Percentiles rank a stretch among this genome's conserved stretches.
These are phyloP conservation scores for Barnardius zonarius DNA, from an alignment of 2,113 vertebrate genomes.

Conservation along the genomic window DNA sequence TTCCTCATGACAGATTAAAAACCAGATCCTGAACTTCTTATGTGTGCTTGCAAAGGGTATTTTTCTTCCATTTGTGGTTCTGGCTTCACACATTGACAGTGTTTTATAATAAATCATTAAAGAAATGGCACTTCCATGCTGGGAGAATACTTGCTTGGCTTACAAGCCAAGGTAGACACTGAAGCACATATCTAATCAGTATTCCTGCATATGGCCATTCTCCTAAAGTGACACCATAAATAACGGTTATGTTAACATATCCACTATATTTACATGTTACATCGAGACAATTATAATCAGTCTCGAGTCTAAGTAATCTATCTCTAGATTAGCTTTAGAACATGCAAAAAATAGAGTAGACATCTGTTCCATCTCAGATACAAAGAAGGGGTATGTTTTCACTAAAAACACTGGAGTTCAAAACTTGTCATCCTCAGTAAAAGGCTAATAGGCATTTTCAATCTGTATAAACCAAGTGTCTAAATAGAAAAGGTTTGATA, in stretches of 20 bases:
- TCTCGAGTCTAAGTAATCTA: neutral
- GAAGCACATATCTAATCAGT: neutral
- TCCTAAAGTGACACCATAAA: neutral
- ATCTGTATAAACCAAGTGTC: neutral
- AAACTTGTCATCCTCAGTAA: neutral
- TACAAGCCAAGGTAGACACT: neutral
- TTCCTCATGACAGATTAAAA: neutral
- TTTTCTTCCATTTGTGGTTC: neutral
- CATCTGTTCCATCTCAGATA: neutral
- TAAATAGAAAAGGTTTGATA: neutral
- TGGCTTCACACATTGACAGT: neutral
- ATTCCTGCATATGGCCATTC: neutral
- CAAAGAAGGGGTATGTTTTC: neutral
- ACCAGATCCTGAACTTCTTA: neutral
- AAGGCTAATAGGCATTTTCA: neutral
- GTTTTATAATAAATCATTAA: neutral
- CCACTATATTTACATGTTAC: neutral
- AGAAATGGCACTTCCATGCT: neutral
- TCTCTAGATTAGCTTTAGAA: neutral
- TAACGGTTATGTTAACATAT: neutral
- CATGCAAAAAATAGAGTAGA: neutral
- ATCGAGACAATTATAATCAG: neutral
- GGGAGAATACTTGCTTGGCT: neutral
- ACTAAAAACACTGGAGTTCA: neutral
- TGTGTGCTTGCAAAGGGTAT: neutral